A percentile compares a stretch with the other conserved stretches of the same genome.
Conservation (phyloP, 2,888 invertebrate species). For the Coronaproctus castanopsis region DNA sequence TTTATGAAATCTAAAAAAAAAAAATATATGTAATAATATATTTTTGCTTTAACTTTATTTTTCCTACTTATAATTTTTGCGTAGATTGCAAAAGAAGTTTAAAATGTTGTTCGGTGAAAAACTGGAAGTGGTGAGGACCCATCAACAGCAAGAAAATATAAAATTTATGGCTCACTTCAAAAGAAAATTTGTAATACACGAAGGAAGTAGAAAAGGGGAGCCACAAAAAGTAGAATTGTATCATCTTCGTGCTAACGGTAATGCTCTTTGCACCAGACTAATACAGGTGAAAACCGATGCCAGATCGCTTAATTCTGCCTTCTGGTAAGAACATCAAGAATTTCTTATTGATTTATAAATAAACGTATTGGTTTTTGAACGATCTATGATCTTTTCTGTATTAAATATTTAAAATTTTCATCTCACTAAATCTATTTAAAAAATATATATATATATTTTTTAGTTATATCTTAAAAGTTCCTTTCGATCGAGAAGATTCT, state of each 20-base stretch:
- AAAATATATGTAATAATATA: too few relatives aligned
- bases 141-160: constrained; percentile 95
- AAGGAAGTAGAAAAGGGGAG: constrained; percentile 50
- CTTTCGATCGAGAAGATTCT: constrained; percentile 49
- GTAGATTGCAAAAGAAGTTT: constrained; percentile 67
- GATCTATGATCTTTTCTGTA: too few relatives aligned
- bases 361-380: too few relatives aligned
- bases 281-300: constrained; percentile 69
- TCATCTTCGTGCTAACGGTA: constrained; percentile 89
- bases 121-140: constrained; percentile 82
- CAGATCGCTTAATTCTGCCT: constrained; percentile 68
- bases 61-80: too few relatives aligned
- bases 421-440: too few relatives aligned
- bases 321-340: constrained; percentile 65
- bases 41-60: too few relatives aligned
- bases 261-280: constrained; percentile 74
- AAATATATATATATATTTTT: too few relatives aligned
- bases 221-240: constrained; percentile 59
- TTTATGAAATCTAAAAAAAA: too few relatives aligned
- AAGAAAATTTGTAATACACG: constrained; percentile 75
- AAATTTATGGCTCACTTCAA: constrained; percentile 97
- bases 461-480: constrained; percentile 81
- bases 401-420: too few relatives aligned
- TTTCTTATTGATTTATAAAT: too few relatives aligned
- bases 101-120: constrained; percentile 71